Evolutionary conservation across 1,140 invertebrate species (phyloP).

Genomic region (Drosophila mauritiana): DNA sequence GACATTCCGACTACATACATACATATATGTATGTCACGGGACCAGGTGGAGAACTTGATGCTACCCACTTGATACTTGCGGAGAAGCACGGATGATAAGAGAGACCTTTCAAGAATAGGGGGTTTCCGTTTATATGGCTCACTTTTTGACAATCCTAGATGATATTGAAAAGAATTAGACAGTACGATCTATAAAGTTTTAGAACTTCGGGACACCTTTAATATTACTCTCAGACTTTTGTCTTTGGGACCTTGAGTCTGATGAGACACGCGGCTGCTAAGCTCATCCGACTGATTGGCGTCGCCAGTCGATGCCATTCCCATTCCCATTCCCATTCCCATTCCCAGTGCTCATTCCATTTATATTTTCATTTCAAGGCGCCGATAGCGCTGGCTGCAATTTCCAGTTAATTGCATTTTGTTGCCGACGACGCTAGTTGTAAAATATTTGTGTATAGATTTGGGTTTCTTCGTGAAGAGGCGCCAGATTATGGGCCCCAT

Average conservation of each 20-base stretch:
- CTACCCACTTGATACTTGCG: not conserved
- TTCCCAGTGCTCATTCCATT: not conserved
- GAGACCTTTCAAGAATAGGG: not conserved
- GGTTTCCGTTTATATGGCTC: not conserved
- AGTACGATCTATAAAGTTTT: too few relatives aligned
- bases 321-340: not conserved
- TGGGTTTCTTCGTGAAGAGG: slow-evolving; percentile 48
- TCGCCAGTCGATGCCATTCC: slow-evolving; percentile 11
- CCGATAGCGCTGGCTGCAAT: slow-evolving; percentile 44
- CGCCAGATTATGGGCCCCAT: slow-evolving; percentile 50
- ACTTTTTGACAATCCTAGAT: not conserved
- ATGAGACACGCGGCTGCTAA: slow-evolving; percentile 46
- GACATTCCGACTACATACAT: not conserved
- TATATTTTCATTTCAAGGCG: slow-evolving; percentile 8
- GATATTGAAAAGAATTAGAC: not conserved
- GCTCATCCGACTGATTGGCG: slow-evolving; percentile 60
- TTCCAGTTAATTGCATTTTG: slow-evolving; percentile 56
- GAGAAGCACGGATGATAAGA: not conserved
- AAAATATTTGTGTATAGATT: slow-evolving; percentile 61
- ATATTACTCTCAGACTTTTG: not conserved
- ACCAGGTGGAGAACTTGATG: not conserved
- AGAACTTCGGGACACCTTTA: too few relatives aligned
- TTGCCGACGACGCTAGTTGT: slow-evolving; percentile 34
- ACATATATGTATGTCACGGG: slow-evolving; percentile 2
- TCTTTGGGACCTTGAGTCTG: slow-evolving; percentile 2